Evolutionary conservation across 1,140 invertebrate genomes (phyloP), one percentile per base, ranked within the genome.

Genomic region (Helicoverpa armigera): DNA sequence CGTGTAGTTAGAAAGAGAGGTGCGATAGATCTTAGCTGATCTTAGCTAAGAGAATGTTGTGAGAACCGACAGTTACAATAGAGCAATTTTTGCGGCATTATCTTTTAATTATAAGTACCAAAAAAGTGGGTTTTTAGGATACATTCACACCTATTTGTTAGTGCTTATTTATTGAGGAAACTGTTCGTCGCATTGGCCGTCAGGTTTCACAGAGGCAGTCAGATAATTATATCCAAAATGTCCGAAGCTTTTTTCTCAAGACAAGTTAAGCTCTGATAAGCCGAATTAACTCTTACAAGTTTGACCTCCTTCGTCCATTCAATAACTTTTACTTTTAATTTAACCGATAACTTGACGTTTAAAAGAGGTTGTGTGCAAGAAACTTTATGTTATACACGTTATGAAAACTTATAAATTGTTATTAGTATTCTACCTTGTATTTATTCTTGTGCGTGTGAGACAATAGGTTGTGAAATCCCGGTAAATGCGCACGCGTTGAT

Each of bases 61-160:
- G 73, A 75, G 73, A 75, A 75, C 73, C 18, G 31, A 18, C 10
- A 0, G 61, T 14, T 50, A 75, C 73, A 75, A 63, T 63, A 13
- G 58, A 23, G 56, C n/a, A 63, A 23, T 75, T 75, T 60, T 60
- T 75, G 56, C 43, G 2, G 35, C 56, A n/a, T 75, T 50, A 63
- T 75, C 56, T 75, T 3, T 61, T 75, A 60, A 50, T 75, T 61
- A 51, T 51, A 48, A 3, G 53, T 56, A 35, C 58, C 9, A 16
- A 75, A 58, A 60, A 75, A 75, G 56, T 75, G 50, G 56, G 73
- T 75, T 51, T 75, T 61, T 61, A 58, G 56, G 51, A 61, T 75
- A 61, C 23, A 29, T 31, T 72, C 18, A 72, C 48, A 50, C 50
- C 29, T 75, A 16, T 60, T 61, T 50, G 58, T 12, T 4, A 29